Conservation (phyloP, 1,140 invertebrate species). For the Cardiocondyla obscurior region DNA sequence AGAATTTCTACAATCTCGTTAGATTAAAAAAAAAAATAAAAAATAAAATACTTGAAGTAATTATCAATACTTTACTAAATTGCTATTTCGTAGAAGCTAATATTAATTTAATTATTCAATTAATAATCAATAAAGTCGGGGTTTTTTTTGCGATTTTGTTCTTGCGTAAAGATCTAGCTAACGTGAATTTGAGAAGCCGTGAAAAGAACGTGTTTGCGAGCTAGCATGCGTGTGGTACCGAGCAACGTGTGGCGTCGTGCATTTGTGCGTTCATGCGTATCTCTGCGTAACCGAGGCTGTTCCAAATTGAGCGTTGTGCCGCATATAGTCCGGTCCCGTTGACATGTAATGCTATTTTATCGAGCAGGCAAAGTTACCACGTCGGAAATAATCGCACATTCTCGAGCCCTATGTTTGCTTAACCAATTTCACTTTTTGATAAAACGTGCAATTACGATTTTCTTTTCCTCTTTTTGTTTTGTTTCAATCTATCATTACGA, state of each 20-base stretch:
- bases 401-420: slow-evolving; percentile 24
- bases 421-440: slow-evolving; percentile 47
- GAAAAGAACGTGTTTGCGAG: slow-evolving; percentile 40
- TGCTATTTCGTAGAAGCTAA: not conserved
- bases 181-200: slow-evolving; percentile 17
- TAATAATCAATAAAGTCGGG: not conserved
- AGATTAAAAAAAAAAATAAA: too few relatives aligned
- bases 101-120: not conserved
- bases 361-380: slow-evolving; percentile 57
- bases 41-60: not conserved
- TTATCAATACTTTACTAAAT: not conserved
- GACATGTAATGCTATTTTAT: slow-evolving; percentile 71
- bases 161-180: not conserved
- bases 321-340: slow-evolving; percentile 68
- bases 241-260: slow-evolving; percentile 71
- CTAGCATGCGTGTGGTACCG: slow-evolving; percentile 59
- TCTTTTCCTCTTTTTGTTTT: not conserved
- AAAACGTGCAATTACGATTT: not conserved
- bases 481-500: not conserved
- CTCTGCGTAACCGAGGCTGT: slow-evolving; percentile 70
- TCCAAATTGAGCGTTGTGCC: slow-evolving; percentile 73
- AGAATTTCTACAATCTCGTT: not conserved
- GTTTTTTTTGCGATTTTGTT: not conserved
- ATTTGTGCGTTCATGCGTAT: slow-evolving; percentile 79
- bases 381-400: slow-evolving; percentile 40